phyloP scores from a whole-genome alignment of 2,113 vertebrate genomes.

The Nycticorax nycticorax region DNA sequence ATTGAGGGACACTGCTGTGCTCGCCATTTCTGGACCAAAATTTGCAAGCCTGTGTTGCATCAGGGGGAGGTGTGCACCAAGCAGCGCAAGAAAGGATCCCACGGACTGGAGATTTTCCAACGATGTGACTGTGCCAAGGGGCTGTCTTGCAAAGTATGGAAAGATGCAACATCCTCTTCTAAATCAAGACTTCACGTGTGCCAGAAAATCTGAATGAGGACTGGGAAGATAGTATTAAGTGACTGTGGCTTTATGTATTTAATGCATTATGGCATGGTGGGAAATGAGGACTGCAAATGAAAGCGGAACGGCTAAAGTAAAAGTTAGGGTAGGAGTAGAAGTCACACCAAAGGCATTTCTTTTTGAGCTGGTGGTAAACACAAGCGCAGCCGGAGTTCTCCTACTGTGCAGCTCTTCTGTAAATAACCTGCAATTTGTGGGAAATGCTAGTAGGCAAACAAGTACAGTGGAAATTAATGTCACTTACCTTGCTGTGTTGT shows the following conservation, averaged over 20 bases:
- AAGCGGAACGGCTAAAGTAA: conserved; percentile 8
- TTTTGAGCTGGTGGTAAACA: conserved; percentile 12
- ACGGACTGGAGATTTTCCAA: conserved; percentile 93
- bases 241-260: conserved; percentile 68
- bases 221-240: not conserved
- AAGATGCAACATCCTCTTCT: conserved; percentile 93
- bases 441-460: conserved; percentile 46
- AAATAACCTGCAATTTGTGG: conserved; percentile 69
- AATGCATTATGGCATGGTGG: conserved; percentile 52
- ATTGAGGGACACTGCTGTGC: conserved; percentile 91
- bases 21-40: conserved; percentile 98
- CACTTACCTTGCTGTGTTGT: conserved; percentile 31
- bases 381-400: conserved; percentile 24
- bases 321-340: conserved; percentile 12
- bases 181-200: conserved; percentile 97
- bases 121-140: conserved; percentile 96
- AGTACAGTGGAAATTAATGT: conserved; percentile 33
- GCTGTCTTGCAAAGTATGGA: conserved; percentile 96
- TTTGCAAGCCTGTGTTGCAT: conserved; percentile 93
- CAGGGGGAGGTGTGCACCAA: conserved; percentile 94
- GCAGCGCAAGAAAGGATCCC: conserved; percentile 91
- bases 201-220: conserved; percentile 86
- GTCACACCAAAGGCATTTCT: conserved; percentile 23
- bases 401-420: conserved; percentile 52
- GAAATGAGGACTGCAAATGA: conserved; percentile 31